These are phyloP conservation scores for Matsumyia berberina DNA, from an alignment of 2,888 invertebrate species.

Conservation along the genomic window DNA sequence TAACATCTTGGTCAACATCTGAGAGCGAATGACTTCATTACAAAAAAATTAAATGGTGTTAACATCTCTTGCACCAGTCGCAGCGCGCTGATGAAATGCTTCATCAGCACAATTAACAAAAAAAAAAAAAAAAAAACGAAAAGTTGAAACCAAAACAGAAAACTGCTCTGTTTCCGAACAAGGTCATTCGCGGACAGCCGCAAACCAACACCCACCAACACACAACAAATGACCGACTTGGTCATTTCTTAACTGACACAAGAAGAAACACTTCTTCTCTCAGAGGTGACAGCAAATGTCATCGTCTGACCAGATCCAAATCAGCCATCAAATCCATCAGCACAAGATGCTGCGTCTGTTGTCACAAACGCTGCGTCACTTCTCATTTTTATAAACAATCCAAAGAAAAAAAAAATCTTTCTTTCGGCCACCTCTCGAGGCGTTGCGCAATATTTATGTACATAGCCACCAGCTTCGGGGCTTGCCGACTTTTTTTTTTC, in stretches of 20 bases:
- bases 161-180: constrained; percentile 50
- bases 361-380: constrained; percentile 22
- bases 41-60: constrained; percentile 10
- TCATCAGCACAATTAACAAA: constrained; percentile 9
- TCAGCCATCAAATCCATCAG: constrained; percentile 16
- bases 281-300: not conserved
- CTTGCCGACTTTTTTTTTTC: constrained; percentile 28
- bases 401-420: constrained; percentile 26
- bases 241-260: constrained; percentile 11
- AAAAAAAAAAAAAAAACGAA: constrained; percentile 4
- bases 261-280: constrained; percentile 2
- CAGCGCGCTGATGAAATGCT: constrained; percentile 41
- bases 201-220: constrained; percentile 1
- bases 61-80: constrained; percentile 51
- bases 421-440: constrained; percentile 24
- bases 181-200: constrained; percentile 35
- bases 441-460: constrained; percentile 56
- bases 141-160: constrained; percentile 20
- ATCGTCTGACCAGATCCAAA: constrained; percentile 23
- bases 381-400: constrained; percentile 14
- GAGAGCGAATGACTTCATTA: constrained; percentile 25
- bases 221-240: constrained; percentile 10
- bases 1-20: constrained; percentile 46
- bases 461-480: constrained; percentile 29
- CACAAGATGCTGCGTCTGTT: constrained; percentile 6